Evolutionary conservation across 2,113 vertebrate species (phyloP).

Genomic region (Eretmodus cyanostictus): DNA sequence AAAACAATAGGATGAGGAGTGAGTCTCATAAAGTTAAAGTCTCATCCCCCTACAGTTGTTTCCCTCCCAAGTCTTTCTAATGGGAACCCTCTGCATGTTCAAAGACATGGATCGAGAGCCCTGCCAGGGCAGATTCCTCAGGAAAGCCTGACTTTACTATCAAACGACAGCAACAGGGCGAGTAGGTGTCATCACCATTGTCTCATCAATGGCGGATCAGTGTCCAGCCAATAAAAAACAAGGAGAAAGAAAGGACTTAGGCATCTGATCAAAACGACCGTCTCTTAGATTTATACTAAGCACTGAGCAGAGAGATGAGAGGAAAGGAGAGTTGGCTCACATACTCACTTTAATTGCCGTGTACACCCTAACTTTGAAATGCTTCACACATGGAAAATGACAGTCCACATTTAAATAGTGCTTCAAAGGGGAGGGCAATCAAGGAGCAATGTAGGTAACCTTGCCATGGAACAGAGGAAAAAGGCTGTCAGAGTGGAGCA

Average conservation of each 20-base stretch:
- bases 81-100: conserved; percentile 60
- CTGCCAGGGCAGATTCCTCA: conserved; percentile 37
- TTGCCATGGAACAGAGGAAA: conserved; percentile 10
- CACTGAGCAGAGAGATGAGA: neutral
- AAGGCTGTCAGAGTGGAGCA: conserved; percentile 33
- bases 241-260: neutral
- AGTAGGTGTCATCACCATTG: conserved; percentile 28
- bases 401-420: conserved; percentile 5
- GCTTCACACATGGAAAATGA: conserved; percentile 43
- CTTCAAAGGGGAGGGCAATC: conserved; percentile 45
- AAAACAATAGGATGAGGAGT: conserved; percentile 42
- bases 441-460: conserved; percentile 7
- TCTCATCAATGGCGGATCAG: conserved; percentile 48
- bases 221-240: conserved; percentile 9
- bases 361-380: conserved; percentile 21
- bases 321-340: neutral
- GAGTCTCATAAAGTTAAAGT: conserved; percentile 25
- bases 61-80: conserved; percentile 32
- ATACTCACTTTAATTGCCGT: conserved; percentile 29
- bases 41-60: neutral
- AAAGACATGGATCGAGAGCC: conserved; percentile 40
- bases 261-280: conserved; percentile 2
- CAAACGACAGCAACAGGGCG: conserved; percentile 37
- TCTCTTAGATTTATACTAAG: conserved; percentile 4
- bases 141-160: conserved; percentile 57